Conservation (phyloP, 2,888 invertebrate genomes). For the Linnaemya tessellans region DNA sequence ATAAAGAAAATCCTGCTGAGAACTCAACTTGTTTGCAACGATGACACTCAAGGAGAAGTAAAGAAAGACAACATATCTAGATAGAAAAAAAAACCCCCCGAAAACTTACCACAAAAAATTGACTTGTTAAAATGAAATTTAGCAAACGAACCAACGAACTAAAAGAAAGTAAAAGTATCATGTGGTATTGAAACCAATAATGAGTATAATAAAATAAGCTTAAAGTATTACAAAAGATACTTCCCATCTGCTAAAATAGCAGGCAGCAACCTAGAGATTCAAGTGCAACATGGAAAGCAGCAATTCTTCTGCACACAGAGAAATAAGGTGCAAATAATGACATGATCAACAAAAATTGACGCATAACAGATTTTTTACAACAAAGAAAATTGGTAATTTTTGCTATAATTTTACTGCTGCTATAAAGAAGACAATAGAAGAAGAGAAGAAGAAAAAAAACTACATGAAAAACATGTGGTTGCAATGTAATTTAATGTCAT, state of each 20-base stretch:
- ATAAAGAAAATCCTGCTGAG: slow-evolving; percentile 63
- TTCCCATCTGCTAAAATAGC: slow-evolving; percentile 18
- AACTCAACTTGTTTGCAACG: slow-evolving; percentile 17
- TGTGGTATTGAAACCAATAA: slow-evolving; percentile 77
- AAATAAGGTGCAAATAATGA: slow-evolving; percentile 70
- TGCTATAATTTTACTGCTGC: slow-evolving; percentile 52
- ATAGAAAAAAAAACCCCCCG: too few relatives aligned
- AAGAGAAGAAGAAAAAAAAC: neutral
- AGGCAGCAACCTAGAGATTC: slow-evolving; percentile 10
- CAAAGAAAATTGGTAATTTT: slow-evolving; percentile 71
- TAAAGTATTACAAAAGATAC: slow-evolving; percentile 78
- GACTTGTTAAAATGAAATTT: slow-evolving; percentile 66
- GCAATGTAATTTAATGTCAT: slow-evolving; percentile 60
- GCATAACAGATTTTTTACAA: slow-evolving; percentile 70
- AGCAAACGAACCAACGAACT: slow-evolving; percentile 56
- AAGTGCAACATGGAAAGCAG: slow-evolving; percentile 35
- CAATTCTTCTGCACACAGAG: slow-evolving; percentile 5
- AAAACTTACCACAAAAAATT: slow-evolving; percentile 52
- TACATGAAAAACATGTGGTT: slow-evolving; percentile 67
- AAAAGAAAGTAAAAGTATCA: slow-evolving; percentile 66
- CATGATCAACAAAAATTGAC: slow-evolving; percentile 69
- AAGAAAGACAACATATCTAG: neutral
- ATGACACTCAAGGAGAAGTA: neutral
- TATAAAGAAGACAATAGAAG: neutral
- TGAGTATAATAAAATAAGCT: slow-evolving; percentile 82